phyloP scores from a whole-genome alignment of 2,113 vertebrate genomes.

The Phodopus roborovskii region DNA sequence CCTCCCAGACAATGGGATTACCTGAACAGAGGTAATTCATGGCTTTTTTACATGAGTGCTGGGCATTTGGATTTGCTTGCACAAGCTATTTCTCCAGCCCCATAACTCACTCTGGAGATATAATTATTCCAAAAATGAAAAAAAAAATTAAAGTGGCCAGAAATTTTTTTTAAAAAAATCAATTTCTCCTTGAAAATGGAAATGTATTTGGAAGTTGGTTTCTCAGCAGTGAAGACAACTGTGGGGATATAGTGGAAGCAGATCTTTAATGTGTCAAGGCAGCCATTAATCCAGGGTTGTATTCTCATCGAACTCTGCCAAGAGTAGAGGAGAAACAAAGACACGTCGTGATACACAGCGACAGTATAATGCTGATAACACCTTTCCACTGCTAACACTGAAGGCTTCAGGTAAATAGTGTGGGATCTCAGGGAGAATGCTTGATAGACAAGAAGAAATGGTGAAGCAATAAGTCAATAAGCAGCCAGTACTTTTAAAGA shows the following conservation, averaged over 20 bases:
- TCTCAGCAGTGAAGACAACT: not conserved
- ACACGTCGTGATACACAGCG: not conserved
- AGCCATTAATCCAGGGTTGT: not conserved
- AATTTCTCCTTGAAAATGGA: not conserved
- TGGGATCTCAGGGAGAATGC: not conserved
- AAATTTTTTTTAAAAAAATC: not conserved
- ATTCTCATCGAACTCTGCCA: not conserved
- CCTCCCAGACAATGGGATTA: not conserved
- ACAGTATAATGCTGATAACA: not conserved
- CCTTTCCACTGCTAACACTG: not conserved
- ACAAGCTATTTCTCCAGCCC: no score
- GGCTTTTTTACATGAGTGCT: not conserved
- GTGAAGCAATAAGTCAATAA: not conserved
- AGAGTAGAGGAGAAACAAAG: not conserved
- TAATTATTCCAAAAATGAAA: not conserved
- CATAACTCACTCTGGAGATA: not conserved
- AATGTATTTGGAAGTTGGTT: not conserved
- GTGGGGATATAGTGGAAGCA: not conserved
- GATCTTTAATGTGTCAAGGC: not conserved
- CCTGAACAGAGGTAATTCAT: not conserved
- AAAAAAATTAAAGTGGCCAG: not conserved
- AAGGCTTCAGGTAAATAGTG: not conserved
- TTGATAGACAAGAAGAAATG: not conserved
- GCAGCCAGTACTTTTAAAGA: not conserved
- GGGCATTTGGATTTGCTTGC: not conserved